Base-by-base conservation (phyloP, 30 jellyfish, hydroid and myxozoan species). In the Chrysaora quinquecirrha region DNA sequence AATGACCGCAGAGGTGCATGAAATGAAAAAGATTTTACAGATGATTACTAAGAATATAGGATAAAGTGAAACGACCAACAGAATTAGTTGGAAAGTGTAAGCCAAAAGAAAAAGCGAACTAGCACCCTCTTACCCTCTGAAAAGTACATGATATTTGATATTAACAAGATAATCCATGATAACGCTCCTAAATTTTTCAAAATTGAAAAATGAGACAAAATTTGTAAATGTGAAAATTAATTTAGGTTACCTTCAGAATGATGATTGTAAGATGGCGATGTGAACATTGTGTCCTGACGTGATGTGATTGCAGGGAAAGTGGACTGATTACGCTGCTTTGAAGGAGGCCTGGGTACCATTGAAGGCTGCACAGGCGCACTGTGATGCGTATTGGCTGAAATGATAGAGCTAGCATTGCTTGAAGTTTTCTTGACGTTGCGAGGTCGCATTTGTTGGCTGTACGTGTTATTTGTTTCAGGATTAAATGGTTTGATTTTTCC, bases 331-430 rank as follows among this genome's bases (percentile, higher is more conserved):
- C 92, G 92, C 1, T 82, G 85, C 72, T 68, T 82, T 7, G 92
- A 68, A 1, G 92, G 92, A 1, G 92, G 92, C 56, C 75, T 82
- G 35, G 92, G 92, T 19, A 56, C 85, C 29, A 68, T 52, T 19
- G 92, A 82, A 1, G 92, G 92, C 80, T 82, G 85, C 83, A 73
- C 87, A 21, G 95, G 95, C n/a, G 95, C 95, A 73, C 95, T 84
- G 71, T 84, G 95, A 47, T 63, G 56, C 1, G 95, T 71, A 47
- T 62, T 84, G 38, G 73, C 95, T 48, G 95, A 84, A 23, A 82
- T 85, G 11, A 84, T 71, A 14, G 95, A 84, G 70, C 87, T 62
- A 14, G 95, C 73, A 50, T 43, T 72, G 75, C 80, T 84, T 30
- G 95, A 61, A 19, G 35, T 71, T 21, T 73, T 75, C 67, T 60